Evolutionary conservation across 2,888 invertebrate species (phyloP).

Genomic region (Automeris io): DNA sequence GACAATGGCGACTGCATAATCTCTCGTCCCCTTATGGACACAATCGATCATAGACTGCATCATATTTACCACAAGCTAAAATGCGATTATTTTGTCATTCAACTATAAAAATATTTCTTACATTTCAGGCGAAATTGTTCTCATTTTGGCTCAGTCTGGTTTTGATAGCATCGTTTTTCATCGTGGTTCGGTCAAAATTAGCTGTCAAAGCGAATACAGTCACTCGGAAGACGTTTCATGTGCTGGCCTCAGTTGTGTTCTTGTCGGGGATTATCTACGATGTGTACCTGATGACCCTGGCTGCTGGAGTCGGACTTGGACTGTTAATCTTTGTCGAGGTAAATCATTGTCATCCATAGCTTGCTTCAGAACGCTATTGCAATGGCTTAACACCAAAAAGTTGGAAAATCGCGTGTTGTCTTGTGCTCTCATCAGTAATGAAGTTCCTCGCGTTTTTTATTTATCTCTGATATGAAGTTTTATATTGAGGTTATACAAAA

Average conservation of each 20-base stretch:
- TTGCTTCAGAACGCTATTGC: too few relatives aligned
- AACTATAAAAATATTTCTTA: constrained; percentile 4
- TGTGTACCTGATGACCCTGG: constrained; percentile 83
- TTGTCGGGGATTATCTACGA: constrained; percentile 86
- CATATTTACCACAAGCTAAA: neutral
- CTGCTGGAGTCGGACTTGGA: constrained; percentile 84
- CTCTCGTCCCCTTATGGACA: too few relatives aligned
- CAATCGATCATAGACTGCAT: too few relatives aligned
- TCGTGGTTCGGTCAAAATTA: constrained; percentile 33
- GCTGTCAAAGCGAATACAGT: constrained; percentile 80
- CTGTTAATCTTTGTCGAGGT: constrained; percentile 87
- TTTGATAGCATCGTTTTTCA: constrained; percentile 24
- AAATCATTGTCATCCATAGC: too few relatives aligned
- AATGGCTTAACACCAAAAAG: too few relatives aligned
- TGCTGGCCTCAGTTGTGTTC: constrained; percentile 87
- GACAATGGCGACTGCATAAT: too few relatives aligned
- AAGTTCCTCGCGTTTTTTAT: too few relatives aligned
- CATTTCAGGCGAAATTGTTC: constrained; percentile 56
- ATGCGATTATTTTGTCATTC: neutral
- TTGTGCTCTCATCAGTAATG: too few relatives aligned
- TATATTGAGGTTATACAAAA: neutral
- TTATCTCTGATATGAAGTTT: too few relatives aligned
- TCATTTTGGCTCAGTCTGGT: constrained; percentile 42
- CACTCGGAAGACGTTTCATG: constrained; percentile 89
- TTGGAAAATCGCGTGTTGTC: too few relatives aligned